A percentile compares a stretch with the other conserved stretches of the same genome.
Evolutionary conservation across 2,888 invertebrate species (phyloP).

Genomic region (Ochropleura leucogaster): DNA sequence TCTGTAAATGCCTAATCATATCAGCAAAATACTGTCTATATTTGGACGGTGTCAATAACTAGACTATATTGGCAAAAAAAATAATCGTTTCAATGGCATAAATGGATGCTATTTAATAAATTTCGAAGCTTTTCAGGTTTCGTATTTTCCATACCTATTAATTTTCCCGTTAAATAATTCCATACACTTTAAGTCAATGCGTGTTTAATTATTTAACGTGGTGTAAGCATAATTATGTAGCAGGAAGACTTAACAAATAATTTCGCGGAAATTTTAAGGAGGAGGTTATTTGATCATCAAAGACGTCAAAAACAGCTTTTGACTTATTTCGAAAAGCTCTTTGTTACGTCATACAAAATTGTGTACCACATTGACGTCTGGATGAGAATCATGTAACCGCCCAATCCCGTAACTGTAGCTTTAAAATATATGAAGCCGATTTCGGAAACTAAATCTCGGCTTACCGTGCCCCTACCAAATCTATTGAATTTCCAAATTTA

Average conservation of each 20-base stretch:
- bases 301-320: slow-evolving; percentile 30
- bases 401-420: slow-evolving; percentile 53
- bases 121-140: background rate
- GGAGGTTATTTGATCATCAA: slow-evolving; percentile 36
- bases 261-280: slow-evolving; percentile 10
- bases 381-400: slow-evolving; percentile 42
- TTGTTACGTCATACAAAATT: slow-evolving; percentile 37
- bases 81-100: background rate
- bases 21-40: slow-evolving; percentile 11
- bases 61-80: background rate
- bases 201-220: background rate
- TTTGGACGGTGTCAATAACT: background rate
- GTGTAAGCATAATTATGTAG: slow-evolving; percentile 2
- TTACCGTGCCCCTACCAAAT: slow-evolving; percentile 30
- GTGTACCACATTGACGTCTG: slow-evolving; percentile 32
- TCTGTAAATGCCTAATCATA: slow-evolving; percentile 6
- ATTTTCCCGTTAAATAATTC: background rate
- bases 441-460: slow-evolving; percentile 49
- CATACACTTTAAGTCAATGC: background rate
- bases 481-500: slow-evolving; percentile 47
- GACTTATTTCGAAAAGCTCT: slow-evolving; percentile 2
- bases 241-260: slow-evolving; percentile 11
- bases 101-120: background rate
- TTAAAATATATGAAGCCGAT: slow-evolving; percentile 56
- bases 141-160: background rate